Percentiles rank a stretch among this genome's conserved stretches.
Evolutionary conservation across 2,888 invertebrate genomes (phyloP).

Genomic region (Empis stercorea): DNA sequence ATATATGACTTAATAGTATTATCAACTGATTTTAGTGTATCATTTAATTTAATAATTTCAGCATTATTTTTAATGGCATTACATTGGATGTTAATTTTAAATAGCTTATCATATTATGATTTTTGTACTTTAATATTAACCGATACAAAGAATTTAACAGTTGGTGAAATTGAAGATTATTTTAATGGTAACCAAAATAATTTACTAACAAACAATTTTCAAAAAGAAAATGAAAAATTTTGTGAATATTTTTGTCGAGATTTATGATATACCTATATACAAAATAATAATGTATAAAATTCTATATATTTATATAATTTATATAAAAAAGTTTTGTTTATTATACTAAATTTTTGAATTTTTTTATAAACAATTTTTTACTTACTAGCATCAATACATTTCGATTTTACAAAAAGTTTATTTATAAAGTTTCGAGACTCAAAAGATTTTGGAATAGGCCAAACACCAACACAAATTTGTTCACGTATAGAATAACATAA

Average conservation of each 20-base stretch:
- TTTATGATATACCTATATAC: no score
- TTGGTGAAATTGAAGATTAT: conserved; percentile 7
- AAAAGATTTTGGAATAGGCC: conserved; percentile 66
- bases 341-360: not conserved
- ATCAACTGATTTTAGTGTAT: conserved; percentile 14
- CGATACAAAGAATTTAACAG: conserved; percentile 1
- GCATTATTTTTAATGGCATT: conserved; percentile 17
- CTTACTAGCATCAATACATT: conserved; percentile 71
- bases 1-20: conserved; percentile 16
- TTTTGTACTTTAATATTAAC: not conserved
- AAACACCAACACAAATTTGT: conserved; percentile 76
- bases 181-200: no score
- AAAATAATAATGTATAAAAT: no score
- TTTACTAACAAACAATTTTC: no score
- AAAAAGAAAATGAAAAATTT: no score
- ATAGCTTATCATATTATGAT: conserved; percentile 20
- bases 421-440: conserved; percentile 63
- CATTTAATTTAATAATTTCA: conserved; percentile 16
- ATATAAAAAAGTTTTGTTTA: no score
- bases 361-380: conserved; percentile 11
- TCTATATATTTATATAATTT: no score
- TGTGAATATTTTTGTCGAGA: no score
- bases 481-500: conserved; percentile 90
- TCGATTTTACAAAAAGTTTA: conserved; percentile 66
- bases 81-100: conserved; percentile 19